Evolutionary conservation across 2,888 invertebrate genomes (phyloP), one percentile per base, ranked within the genome.

Genomic region (Dione juno): DNA sequence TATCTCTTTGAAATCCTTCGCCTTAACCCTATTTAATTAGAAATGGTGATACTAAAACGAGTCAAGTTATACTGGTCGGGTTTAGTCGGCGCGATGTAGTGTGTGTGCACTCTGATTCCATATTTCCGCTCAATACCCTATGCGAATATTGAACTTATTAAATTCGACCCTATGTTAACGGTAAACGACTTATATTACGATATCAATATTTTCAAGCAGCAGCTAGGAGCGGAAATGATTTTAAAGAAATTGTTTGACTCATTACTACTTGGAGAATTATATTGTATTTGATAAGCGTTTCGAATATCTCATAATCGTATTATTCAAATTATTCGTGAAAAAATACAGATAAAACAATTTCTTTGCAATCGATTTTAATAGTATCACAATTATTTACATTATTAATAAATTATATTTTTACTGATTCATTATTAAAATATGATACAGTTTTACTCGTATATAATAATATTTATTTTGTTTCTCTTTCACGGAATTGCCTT

Each of bases 121-220:
- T 82, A 85, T 88, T 91, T 93, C 92, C 92, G 92, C 84, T 86
- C 80, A 81, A 85, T 88, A 85, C 88, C 89, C 89, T 88, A 85
- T 78, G 82, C 79, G 75, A 82, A 77, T 75, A 74, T 71, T 35
- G 74, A 72, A 68, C 70, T 74, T 77, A 78, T 75, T 50, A 86
- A 80, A 80, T 79, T 83, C 71, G 76, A 80, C 85, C 78, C 73
- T 89, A 74, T 0, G 9, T 10, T 19, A 70, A 71, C 10, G 0
- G 0, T 1, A 54, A 71, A 84, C 80, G 77, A 78, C 76, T 77
- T 63, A 77, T 74, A 75, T 75, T 81, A 71, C 69, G 59, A 37
- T 64, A 63, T 28, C 28, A 66, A n/a, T 40, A 54, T 67, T n/a
- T 64, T 52, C 45, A 66, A 57, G 57, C 66, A 63, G 53, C 37